Evolutionary conservation across 2,113 vertebrate genomes (phyloP).

Genomic region (Lucifuga dentata): DNA sequence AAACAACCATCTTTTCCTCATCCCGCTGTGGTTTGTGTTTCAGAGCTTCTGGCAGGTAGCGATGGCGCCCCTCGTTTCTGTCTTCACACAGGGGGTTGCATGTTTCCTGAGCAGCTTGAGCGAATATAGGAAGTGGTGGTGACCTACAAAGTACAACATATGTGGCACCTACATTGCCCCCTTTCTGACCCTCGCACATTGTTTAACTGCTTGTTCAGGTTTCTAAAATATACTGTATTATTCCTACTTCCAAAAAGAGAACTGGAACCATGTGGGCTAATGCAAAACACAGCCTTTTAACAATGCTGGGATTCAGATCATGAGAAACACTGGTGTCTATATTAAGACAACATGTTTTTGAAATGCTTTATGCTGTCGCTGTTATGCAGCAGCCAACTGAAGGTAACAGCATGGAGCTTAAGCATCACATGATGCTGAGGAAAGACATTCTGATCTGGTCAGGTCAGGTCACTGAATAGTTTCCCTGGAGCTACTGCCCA

Average conservation of each 20-base stretch:
- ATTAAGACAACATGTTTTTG: slow-evolving; percentile 23
- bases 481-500: slow-evolving; percentile 16
- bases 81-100: slow-evolving; percentile 30
- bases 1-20: slow-evolving; percentile 34
- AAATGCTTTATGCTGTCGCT: slow-evolving; percentile 42
- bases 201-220: slow-evolving; percentile 66
- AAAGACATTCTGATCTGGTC: slow-evolving; percentile 48
- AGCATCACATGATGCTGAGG: slow-evolving; percentile 58
- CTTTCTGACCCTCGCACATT: slow-evolving; percentile 6
- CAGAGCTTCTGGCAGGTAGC: slow-evolving; percentile 48
- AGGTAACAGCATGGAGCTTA: slow-evolving; percentile 17
- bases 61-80: slow-evolving; percentile 31
- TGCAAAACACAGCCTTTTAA: slow-evolving; percentile 10
- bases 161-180: slow-evolving; percentile 12
- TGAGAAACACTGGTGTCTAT: slow-evolving; percentile 38
- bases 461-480: slow-evolving; percentile 20
- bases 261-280: background rate
- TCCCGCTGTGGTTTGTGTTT: slow-evolving; percentile 61
- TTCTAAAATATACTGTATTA: too few species aligned
- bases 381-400: slow-evolving; percentile 10
- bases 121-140: slow-evolving; percentile 73
- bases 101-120: slow-evolving; percentile 80
- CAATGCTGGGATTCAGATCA: slow-evolving; percentile 51
- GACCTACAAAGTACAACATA: slow-evolving; percentile 53
- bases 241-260: background rate